phyloP scores from a whole-genome alignment of 2,888 invertebrate species.

The Ceraclea dissimilis region DNA sequence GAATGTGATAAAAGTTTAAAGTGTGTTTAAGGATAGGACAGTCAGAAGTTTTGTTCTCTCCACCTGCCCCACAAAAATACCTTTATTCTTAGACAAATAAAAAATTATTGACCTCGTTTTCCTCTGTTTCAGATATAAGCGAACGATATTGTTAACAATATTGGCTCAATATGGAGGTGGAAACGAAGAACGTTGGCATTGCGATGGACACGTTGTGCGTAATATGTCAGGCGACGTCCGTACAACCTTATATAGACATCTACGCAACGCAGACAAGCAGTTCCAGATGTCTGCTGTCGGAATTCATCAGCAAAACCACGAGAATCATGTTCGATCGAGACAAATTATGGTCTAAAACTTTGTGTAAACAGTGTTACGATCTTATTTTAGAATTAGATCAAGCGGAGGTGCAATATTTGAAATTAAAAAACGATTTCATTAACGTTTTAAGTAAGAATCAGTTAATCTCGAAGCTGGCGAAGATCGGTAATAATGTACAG shows the following conservation, averaged over 20 bases:
- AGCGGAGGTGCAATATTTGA: slow-evolving; percentile 16
- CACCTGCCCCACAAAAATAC: too few species aligned
- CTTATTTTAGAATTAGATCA: slow-evolving; percentile 17
- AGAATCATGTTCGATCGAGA: slow-evolving; percentile 19
- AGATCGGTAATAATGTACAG: slow-evolving; percentile 9
- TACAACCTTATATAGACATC: slow-evolving; percentile 5
- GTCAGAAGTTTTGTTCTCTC: too few species aligned
- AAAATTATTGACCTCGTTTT: too few species aligned
- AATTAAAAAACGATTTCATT: slow-evolving; percentile 21
- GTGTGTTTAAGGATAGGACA: too few species aligned
- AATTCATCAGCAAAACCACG: slow-evolving; percentile 18
- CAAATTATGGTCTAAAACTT: slow-evolving; percentile 18
- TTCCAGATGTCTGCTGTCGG: slow-evolving; percentile 15
- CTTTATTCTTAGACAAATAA: too few species aligned
- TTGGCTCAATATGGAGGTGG: too few species aligned
- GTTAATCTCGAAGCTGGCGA: slow-evolving; percentile 3
- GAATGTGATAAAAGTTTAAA: too few species aligned
- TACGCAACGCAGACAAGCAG: slow-evolving; percentile 16
- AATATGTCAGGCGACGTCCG: background rate
- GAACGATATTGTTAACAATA: too few species aligned
- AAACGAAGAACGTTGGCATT: background rate
- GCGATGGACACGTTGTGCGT: background rate
- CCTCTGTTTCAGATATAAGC: too few species aligned
- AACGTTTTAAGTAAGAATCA: slow-evolving; percentile 14
- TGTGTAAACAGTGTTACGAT: slow-evolving; percentile 16